Evolutionary conservation across 2,113 vertebrate species (phyloP).

Genomic region (Donacobius atricapilla): DNA sequence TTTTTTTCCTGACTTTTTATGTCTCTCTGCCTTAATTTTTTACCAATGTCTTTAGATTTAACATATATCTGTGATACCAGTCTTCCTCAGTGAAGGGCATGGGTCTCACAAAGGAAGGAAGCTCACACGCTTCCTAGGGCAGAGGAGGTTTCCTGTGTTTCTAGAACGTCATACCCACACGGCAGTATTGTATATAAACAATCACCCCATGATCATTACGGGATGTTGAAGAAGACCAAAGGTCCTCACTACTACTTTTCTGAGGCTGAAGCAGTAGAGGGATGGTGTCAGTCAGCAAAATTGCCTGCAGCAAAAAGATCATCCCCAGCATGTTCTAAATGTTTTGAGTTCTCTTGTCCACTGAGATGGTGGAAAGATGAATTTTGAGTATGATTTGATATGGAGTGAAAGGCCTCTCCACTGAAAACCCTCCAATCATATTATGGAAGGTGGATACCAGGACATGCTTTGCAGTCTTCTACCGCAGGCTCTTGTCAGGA

Average conservation of each 20-base stretch:
- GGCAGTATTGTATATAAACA: background rate
- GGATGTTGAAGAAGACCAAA: background rate
- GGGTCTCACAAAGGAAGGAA: background rate
- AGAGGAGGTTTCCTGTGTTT: rapidly evolving
- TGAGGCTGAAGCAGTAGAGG: background rate
- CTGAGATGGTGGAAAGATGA: background rate
- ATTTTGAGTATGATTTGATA: background rate
- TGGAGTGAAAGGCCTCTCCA: background rate
- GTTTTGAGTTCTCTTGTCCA: background rate
- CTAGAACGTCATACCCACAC: background rate
- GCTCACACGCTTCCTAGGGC: background rate
- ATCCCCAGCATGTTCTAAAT: background rate
- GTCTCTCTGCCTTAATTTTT: background rate
- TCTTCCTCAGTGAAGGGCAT: background rate
- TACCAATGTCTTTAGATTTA: background rate
- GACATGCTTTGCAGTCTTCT: background rate
- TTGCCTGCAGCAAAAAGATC: background rate
- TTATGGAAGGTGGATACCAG: background rate
- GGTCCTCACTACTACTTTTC: background rate
- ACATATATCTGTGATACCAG: background rate
- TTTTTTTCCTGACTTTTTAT: background rate
- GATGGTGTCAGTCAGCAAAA: too few relatives aligned
- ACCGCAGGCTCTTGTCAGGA: background rate
- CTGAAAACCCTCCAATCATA: rapidly evolving
- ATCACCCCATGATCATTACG: background rate